Conservation (phyloP, 37 sponge, comb jelly and placozoan species). For the Amphimedon queenslandica region DNA sequence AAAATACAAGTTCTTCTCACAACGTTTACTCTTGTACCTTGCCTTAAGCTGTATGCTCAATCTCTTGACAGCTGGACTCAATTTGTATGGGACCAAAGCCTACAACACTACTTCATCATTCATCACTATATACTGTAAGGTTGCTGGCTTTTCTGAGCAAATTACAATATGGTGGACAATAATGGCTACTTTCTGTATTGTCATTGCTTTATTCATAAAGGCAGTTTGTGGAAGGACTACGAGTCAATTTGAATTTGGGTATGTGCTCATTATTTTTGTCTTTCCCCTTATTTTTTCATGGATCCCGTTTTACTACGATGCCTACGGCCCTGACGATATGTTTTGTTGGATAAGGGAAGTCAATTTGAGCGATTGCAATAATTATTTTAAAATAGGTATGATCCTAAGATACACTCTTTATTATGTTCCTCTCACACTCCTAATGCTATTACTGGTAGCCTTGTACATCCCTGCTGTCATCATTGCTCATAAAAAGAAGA, state of each 20-base stretch:
- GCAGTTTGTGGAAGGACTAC: conserved; percentile 19
- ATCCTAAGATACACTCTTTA: not conserved
- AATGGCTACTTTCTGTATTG: conserved; percentile 30
- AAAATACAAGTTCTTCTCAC: conserved; percentile 75
- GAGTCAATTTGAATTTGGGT: conserved; percentile 18
- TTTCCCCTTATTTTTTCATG: conserved; percentile 44
- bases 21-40: conserved; percentile 75
- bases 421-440: conserved; percentile 5
- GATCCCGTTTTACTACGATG: conserved; percentile 45
- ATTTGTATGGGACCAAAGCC: conserved; percentile 13
- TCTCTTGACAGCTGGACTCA: conserved; percentile 23
- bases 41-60: conserved; percentile 39
- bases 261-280: conserved; percentile 22
- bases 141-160: conserved; percentile 39
- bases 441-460: conserved; percentile 20
- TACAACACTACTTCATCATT: not conserved
- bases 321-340: conserved; percentile 52
- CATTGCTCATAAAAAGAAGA: not conserved
- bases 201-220: conserved; percentile 28
- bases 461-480: not conserved
- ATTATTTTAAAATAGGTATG: not conserved
- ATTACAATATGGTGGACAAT: conserved; percentile 9
- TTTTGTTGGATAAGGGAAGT: conserved; percentile 67
- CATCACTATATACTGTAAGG: conserved; percentile 14
- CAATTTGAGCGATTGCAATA: conserved; percentile 2